Conservation (phyloP, 2,797 vertebrate genomes). For the Ataeniobius toweri region DNA sequence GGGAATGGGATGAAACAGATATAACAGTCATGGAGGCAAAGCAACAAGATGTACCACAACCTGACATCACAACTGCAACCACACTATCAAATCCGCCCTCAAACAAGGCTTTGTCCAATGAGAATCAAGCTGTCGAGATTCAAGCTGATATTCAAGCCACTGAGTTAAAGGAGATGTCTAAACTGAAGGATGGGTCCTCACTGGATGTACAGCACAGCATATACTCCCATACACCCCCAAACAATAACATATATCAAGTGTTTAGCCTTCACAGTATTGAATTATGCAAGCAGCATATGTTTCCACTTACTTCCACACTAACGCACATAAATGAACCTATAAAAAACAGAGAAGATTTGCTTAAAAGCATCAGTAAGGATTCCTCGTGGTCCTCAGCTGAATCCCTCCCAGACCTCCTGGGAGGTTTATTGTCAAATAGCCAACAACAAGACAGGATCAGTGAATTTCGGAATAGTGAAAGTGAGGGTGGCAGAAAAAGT, state of each 20-base stretch:
- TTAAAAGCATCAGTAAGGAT: constrained; percentile 89
- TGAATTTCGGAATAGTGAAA: not conserved
- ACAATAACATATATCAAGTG: constrained; percentile 86
- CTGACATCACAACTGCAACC: constrained; percentile 53
- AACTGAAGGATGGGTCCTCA: not conserved
- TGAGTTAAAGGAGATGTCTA: constrained; percentile 20
- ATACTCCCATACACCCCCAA: not conserved
- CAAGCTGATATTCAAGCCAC: not conserved
- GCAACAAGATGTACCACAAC: constrained; percentile 67
- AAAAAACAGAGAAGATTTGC: constrained; percentile 76
- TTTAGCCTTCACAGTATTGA: constrained; percentile 90
- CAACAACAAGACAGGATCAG: not conserved
- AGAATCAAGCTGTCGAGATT: not conserved
- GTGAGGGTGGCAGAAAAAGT: constrained; percentile 58
- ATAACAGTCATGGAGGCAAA: constrained; percentile 86
- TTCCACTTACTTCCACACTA: constrained; percentile 51
- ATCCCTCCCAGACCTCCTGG: constrained; percentile 89
- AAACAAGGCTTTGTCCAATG: not conserved
- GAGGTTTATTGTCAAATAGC: constrained; percentile 60
- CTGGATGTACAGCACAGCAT: constrained; percentile 2
- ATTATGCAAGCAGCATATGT: constrained; percentile 79
- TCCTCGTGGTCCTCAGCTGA: constrained; percentile 92
- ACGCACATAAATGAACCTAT: constrained; percentile 50
- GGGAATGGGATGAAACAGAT: constrained; percentile 98
- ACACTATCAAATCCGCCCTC: constrained; percentile 36